Evolutionary conservation across 2,113 vertebrate species (phyloP).

Genomic region (Rhodinocichla rosea): DNA sequence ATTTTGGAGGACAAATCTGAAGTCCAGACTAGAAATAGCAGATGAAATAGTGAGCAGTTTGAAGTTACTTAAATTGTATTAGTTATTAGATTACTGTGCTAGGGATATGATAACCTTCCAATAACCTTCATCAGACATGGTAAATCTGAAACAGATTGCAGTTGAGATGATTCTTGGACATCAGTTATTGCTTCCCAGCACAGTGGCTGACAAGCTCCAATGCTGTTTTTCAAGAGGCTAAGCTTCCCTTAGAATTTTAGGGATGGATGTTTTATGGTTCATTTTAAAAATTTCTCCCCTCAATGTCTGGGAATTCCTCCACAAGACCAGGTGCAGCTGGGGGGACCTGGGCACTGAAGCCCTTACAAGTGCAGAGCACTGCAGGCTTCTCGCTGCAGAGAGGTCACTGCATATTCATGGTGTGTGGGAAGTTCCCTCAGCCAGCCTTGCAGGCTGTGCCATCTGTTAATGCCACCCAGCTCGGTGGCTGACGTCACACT

Average conservation of each 20-base stretch:
- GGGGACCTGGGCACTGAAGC: background rate
- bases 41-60: background rate
- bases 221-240: background rate
- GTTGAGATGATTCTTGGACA: background rate
- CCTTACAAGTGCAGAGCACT: background rate
- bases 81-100: background rate
- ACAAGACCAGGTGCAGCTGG: background rate
- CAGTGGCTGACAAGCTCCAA: background rate
- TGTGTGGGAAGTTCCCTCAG: background rate
- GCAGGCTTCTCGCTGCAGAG: background rate
- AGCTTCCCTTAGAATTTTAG: background rate
- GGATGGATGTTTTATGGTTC: background rate
- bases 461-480: background rate
- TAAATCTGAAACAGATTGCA: background rate
- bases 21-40: background rate
- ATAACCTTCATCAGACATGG: background rate
- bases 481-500: accelerated
- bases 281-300: background rate
- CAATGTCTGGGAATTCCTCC: background rate
- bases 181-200: background rate
- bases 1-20: background rate
- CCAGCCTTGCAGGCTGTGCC: background rate
- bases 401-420: background rate
- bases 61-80: background rate
- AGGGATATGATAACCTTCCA: background rate